Evolutionary conservation across 2,113 vertebrate species (phyloP).

Genomic region (Nycticebus coucang): DNA sequence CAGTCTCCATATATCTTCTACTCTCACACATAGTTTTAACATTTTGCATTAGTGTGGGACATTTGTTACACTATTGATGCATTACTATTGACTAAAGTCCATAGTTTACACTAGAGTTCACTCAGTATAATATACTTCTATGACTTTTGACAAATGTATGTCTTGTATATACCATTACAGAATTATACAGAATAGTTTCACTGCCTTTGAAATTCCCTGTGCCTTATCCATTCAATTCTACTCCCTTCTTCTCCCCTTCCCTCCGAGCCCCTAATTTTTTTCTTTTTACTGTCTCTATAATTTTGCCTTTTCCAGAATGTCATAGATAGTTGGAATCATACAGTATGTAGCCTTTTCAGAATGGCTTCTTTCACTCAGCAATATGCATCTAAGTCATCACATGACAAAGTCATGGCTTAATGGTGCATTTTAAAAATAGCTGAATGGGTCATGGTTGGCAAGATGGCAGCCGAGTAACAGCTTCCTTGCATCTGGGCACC

Average conservation of each 20-base stretch:
- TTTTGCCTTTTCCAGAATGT: slow-evolving; percentile 57
- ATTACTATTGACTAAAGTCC: slow-evolving; percentile 13
- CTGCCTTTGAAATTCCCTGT: neutral
- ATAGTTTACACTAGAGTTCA: slow-evolving; percentile 34
- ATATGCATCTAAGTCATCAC: slow-evolving; percentile 16
- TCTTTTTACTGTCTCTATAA: neutral
- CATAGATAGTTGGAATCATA: slow-evolving; percentile 41
- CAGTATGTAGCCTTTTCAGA: slow-evolving; percentile 34
- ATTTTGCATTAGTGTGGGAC: neutral
- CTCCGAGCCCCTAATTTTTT: slow-evolving; percentile 7
- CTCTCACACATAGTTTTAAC: neutral
- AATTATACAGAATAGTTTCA: slow-evolving; percentile 43
- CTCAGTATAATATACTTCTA: neutral
- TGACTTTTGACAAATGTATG: slow-evolving; percentile 17
- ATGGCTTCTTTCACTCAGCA: slow-evolving; percentile 16
- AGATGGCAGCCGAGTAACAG: too few species aligned
- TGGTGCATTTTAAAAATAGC: slow-evolving; percentile 20
- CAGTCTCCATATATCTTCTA: neutral
- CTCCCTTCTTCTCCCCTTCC: neutral
- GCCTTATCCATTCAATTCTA: neutral
- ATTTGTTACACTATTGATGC: slow-evolving; percentile 29
- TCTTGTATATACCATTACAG: neutral
- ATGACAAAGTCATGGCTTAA: neutral
- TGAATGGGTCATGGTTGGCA: too few species aligned
- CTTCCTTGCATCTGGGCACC: too few species aligned